Evolutionary conservation across 2,888 invertebrate genomes (phyloP), one percentile per base, ranked within the genome.

Genomic region (Cephus spinipes): DNA sequence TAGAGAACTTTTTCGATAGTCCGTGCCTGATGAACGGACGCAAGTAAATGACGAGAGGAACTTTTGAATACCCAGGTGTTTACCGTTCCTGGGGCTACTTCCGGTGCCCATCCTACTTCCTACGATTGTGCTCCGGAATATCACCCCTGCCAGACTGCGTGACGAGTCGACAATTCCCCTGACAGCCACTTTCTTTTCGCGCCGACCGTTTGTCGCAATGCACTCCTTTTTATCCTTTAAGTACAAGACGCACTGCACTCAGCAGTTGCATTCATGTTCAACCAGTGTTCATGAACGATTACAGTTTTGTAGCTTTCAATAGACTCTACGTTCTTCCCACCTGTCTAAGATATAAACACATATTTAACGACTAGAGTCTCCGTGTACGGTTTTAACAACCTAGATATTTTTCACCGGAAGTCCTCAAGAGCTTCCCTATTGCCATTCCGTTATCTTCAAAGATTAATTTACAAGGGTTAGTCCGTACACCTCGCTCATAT

Each of bases 31-130:
- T 55, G 55, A 55, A 23, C 23, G 55, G 55, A 55, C 55, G 55
- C 55, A 23, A 55, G 23, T 23, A 55, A 55, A 55, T 55, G 23
- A 55, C 23, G 55, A 55, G 55, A 55, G 55, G 55, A 23, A 55
- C 55, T 55, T 55, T 55, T 55, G 55, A 23, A 55, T 23, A 9
- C 55, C 55, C 55, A 23, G 9, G 55, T 55, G 55, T 55, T 55
- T 55, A 55, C 55, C 55, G 55, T 55, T 55, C 55, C 55, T 55
- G 55, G 87, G 86, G 85, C 85, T 74, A 84, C 83, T 88, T 90
- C 89, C 88, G 88, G 83, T 84, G 88, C 83, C 89, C 88, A 87
- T 88, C 89, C 89, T 88, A 89, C 87, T 87, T 90, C 89, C 89
- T 87, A 86, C 81, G 83, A 79, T 80, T 81, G 81, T 82, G 81